These are phyloP conservation scores for Amphiprion ocellaris DNA, from an alignment of 2,113 vertebrate genomes.

Conservation along the genomic window DNA sequence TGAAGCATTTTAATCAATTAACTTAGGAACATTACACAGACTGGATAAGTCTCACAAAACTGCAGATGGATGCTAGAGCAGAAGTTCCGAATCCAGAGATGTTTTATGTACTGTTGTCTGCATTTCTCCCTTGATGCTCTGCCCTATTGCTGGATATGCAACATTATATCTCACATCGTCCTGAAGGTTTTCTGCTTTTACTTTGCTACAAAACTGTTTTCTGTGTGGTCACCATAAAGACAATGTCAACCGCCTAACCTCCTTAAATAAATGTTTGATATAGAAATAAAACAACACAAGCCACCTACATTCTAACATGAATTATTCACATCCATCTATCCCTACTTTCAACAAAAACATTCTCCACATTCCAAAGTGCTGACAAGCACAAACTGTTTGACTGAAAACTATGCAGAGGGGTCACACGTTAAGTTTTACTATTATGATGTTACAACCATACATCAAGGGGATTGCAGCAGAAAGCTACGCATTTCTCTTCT, in stretches of 20 bases:
- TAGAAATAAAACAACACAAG: conserved; percentile 24
- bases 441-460: background rate
- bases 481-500: conserved; percentile 6
- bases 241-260: conserved; percentile 11
- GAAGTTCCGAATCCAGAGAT: background rate
- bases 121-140: conserved; percentile 1
- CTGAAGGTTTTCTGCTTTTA: conserved; percentile 4
- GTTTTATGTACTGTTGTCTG: background rate
- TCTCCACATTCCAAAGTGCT: conserved; percentile 72
- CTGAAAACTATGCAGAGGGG: conserved; percentile 50
- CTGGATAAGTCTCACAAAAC: background rate
- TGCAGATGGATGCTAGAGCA: background rate
- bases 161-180: background rate
- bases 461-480: conserved; percentile 19
- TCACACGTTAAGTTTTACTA: conserved; percentile 43
- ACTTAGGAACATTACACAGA: background rate
- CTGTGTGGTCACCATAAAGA: conserved; percentile 27
- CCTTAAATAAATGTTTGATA: conserved; percentile 41
- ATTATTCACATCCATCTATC: conserved; percentile 50
- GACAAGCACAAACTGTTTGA: conserved; percentile 46
- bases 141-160: background rate
- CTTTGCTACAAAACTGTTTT: conserved; percentile 10
- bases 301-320: conserved; percentile 13
- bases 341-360: conserved; percentile 72
- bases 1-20: background rate